phyloP scores from a whole-genome alignment of 2,888 invertebrate genomes.

The Lobophora halterata region DNA sequence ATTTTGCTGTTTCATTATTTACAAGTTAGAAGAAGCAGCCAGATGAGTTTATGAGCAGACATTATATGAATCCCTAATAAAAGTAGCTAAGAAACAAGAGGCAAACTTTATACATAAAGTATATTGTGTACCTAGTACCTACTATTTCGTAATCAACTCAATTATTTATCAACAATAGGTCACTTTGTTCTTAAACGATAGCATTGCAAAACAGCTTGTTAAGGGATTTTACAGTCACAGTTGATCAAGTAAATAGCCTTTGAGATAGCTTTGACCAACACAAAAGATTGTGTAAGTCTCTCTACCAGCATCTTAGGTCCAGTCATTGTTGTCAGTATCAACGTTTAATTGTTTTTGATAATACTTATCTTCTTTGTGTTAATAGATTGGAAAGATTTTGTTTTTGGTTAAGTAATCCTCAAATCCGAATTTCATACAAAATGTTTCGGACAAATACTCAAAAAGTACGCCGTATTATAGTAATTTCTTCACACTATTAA shows the following conservation, averaged over 20 bases:
- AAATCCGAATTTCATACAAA: too few relatives aligned
- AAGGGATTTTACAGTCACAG: slow-evolving; percentile 42
- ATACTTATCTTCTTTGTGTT: slow-evolving; percentile 33
- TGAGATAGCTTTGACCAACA: slow-evolving; percentile 32
- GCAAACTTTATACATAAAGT: too few relatives aligned
- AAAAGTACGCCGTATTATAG: too few relatives aligned
- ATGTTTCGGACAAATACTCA: too few relatives aligned
- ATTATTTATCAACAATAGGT: slow-evolving; percentile 16
- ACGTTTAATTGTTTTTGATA: slow-evolving; percentile 38
- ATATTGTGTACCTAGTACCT: too few relatives aligned
- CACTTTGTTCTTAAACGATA: slow-evolving; percentile 13
- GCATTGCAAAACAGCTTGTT: slow-evolving; percentile 32
- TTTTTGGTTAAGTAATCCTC: too few relatives aligned
- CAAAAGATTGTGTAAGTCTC: slow-evolving; percentile 48
- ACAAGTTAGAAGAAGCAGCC: neutral
- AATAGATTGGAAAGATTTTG: slow-evolving; percentile 45
- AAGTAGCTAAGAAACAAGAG: too few relatives aligned
- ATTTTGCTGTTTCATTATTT: neutral
- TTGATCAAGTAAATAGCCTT: slow-evolving; percentile 34
- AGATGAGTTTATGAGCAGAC: too few relatives aligned
- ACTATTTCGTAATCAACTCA: neutral
- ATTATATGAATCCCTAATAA: too few relatives aligned
- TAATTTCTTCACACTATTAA: too few relatives aligned
- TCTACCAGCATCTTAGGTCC: slow-evolving; percentile 43
- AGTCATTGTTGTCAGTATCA: slow-evolving; percentile 40